Base-by-base conservation (phyloP, 2,888 invertebrate species). In the Pardosa pseudoannulata region DNA sequence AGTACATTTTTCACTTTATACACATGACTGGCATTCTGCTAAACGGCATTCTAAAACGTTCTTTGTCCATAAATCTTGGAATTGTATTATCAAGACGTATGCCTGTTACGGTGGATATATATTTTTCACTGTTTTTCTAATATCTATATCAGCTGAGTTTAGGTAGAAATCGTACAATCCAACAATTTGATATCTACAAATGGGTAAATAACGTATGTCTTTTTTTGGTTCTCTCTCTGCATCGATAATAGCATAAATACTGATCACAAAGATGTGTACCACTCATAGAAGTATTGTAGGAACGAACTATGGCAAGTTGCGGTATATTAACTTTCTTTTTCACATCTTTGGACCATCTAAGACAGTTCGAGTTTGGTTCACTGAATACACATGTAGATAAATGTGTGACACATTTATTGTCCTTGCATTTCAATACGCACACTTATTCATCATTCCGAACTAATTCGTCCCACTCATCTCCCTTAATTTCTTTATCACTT, bases 391-490 rank as follows among this genome's bases (percentile, higher is more conserved):
- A 50, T n/a, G 31, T 19, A 29, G 50, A 50, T 16, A 72, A 50
- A 9, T 50, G 31, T 9, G 19, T 46, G 7, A 72, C 56, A 19
- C 6, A 29, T 3, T 31, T 73, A 31, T 73, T 73, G 13, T 62
- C 56, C 23, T 73, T 73, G 23, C 73, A 73, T 73, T 73, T 62
- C 6, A 73, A 6, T 32, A 73, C 11, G 5, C 73, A 73, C 6
- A 50, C 0, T 16, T 62, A 62, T 62, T 73, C 16, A 9, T 73
- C 73, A 32, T 32, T 23, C 32, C 29, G 3, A 1, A 62, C 19
- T 9, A 73, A 19, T 6, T 73, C 31, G 27, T 73, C 73, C 62
- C 36, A 73, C 19, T 62, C 56, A 19, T 27, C 23, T 31, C 73
- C 27, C 36, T 72, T 23, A 16, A 72, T 39, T n/a, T 28, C 19